Conservation (phyloP, 2,797 vertebrate genomes). For the Melanotaenia trifasciata region DNA sequence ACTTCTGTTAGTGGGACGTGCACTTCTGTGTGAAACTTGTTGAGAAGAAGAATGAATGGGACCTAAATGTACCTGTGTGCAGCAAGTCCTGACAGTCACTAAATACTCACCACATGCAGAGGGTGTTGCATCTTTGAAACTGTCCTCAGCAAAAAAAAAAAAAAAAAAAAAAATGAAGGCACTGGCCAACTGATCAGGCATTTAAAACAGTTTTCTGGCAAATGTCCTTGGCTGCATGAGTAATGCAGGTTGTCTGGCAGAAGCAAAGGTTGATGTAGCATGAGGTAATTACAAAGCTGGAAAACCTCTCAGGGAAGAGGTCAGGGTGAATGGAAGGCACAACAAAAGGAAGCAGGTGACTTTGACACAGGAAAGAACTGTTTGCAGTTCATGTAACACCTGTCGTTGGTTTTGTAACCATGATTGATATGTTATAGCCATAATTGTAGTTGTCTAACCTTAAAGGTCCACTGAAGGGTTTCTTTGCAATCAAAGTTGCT, state of each 20-base stretch:
- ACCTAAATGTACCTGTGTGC: conserved; percentile 11
- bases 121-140: conserved; percentile 4
- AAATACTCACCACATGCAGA: conserved; percentile 24
- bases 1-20: conserved; percentile 18
- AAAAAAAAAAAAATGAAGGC: conserved; percentile 2
- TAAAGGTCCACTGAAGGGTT: background rate
- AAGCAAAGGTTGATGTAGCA: conserved; percentile 26
- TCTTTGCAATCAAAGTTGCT: background rate
- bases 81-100: conserved; percentile 16
- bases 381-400: conserved; percentile 3
- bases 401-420: conserved; percentile 7
- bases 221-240: conserved; percentile 30
- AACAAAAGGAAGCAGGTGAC: conserved; percentile 15
- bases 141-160: background rate
- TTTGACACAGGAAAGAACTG: background rate
- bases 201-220: conserved; percentile 21
- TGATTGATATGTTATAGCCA: conserved; percentile 12
- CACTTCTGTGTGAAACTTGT: conserved; percentile 25
- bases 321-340: background rate
- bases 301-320: conserved; percentile 24
- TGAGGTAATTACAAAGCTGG: conserved; percentile 21
- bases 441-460: background rate
- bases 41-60: conserved; percentile 22
- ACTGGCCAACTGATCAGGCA: background rate
- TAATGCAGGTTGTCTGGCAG: conserved; percentile 28